phyloP scores from a whole-genome alignment of 1,140 invertebrate species.

The Heliconius eleuchia region DNA sequence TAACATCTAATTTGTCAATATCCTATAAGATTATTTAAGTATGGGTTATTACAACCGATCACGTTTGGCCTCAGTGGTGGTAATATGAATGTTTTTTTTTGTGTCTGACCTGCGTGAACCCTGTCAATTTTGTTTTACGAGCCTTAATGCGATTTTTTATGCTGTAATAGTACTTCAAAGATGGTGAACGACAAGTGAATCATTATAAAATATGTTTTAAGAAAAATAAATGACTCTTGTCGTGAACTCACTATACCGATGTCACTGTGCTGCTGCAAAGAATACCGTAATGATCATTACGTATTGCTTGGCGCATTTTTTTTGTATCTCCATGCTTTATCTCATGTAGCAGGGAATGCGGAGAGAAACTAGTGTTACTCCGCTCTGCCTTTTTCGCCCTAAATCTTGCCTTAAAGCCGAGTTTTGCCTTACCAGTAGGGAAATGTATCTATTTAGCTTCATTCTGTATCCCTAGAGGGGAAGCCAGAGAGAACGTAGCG shows the following conservation, averaged over 20 bases:
- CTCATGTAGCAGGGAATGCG: too few species aligned
- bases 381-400: too few species aligned
- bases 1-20: background rate
- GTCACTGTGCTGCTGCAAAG: background rate
- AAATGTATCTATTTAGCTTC: too few species aligned
- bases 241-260: background rate
- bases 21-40: conserved; percentile 17
- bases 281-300: background rate
- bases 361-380: too few species aligned
- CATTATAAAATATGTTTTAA: background rate
- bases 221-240: background rate
- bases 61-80: conserved; percentile 34
- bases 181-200: background rate
- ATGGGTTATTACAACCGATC: conserved; percentile 49
- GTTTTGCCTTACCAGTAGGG: too few species aligned
- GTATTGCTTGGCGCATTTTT: too few species aligned
- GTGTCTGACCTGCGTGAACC: conserved; percentile 31
- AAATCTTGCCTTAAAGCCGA: too few species aligned
- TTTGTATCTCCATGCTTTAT: too few species aligned
- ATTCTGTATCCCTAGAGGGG: too few species aligned
- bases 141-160: conserved; percentile 16
- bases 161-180: background rate
- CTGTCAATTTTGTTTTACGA: conserved; percentile 18
- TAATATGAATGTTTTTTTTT: conserved; percentile 36
- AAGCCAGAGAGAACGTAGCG: too few species aligned